Evolutionary conservation across 2,888 invertebrate species (phyloP).

Genomic region (Cristatella mucedo): DNA sequence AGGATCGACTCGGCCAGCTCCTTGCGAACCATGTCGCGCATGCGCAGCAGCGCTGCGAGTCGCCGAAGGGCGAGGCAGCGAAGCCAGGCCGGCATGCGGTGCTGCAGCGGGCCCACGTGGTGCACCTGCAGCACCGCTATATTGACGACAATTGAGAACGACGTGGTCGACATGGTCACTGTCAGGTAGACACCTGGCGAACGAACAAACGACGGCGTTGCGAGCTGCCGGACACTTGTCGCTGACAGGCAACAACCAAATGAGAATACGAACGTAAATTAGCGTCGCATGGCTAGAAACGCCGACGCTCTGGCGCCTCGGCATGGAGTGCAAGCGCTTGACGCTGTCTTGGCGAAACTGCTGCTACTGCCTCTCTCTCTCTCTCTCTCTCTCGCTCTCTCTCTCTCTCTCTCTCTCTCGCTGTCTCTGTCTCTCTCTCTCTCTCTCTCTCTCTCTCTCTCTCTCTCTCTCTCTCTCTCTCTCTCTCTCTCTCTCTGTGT

Average conservation of each 20-base stretch:
- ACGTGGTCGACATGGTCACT: constrained; percentile 41
- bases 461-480: constrained; percentile 10
- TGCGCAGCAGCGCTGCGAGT: constrained; percentile 30
- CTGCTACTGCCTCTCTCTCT: background rate
- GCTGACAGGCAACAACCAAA: constrained; percentile 8
- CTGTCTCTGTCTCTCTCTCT: no score
- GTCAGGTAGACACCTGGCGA: constrained; percentile 38
- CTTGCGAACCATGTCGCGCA: constrained; percentile 13
- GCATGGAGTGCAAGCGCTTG: no score
- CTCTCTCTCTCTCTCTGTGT: constrained; percentile 10
- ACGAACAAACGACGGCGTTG: no score
- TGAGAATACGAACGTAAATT: background rate
- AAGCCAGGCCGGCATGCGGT: constrained; percentile 35
- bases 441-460: constrained; percentile 8
- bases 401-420: no score
- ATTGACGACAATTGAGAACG: constrained; percentile 37
- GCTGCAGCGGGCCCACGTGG: constrained; percentile 35
- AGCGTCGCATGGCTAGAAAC: no score
- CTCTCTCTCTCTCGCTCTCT: no score
- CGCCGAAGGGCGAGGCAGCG: constrained; percentile 28
- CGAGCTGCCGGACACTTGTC: no score
- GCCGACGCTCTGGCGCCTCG: no score
- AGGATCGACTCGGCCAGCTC: background rate
- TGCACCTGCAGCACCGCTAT: constrained; percentile 40
- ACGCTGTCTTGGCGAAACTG: no score